A percentile compares a stretch with the other conserved stretches of the same genome.
Evolutionary conservation across 1,140 invertebrate species (phyloP).

Genomic region (Rhopalosiphum padi): DNA sequence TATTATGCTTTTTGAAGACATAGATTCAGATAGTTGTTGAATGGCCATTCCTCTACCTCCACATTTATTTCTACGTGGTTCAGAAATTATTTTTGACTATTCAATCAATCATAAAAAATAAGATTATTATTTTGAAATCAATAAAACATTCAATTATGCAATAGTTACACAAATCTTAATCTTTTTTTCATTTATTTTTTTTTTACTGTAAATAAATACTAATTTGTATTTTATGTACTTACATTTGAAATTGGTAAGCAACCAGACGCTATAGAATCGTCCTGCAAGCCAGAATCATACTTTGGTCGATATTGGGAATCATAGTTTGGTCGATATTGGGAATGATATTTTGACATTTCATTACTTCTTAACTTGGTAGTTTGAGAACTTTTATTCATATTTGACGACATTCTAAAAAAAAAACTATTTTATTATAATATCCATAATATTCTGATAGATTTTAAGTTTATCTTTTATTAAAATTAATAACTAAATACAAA

Average conservation of each 20-base stretch:
- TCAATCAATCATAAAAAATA: not conserved
- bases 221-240: not conserved
- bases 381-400: not conserved
- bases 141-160: not conserved
- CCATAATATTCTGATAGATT: not conserved
- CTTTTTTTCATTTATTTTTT: not conserved
- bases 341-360: not conserved
- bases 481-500: not conserved
- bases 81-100: not conserved
- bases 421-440: not conserved
- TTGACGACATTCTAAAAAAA: constrained; percentile 11
- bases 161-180: not conserved
- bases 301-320: not conserved
- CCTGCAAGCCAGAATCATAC: not conserved
- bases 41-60: constrained; percentile 25
- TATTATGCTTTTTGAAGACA: not conserved
- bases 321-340: not conserved
- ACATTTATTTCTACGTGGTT: not conserved
- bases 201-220: not conserved
- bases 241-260: not conserved
- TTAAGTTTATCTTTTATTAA: too few species aligned
- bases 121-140: not conserved
- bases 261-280: not conserved
- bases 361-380: constrained; percentile 20
- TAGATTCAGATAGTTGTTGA: not conserved